Evolutionary conservation across 2,113 vertebrate species (phyloP).

Genomic region (Leucoraja erinaceus): DNA sequence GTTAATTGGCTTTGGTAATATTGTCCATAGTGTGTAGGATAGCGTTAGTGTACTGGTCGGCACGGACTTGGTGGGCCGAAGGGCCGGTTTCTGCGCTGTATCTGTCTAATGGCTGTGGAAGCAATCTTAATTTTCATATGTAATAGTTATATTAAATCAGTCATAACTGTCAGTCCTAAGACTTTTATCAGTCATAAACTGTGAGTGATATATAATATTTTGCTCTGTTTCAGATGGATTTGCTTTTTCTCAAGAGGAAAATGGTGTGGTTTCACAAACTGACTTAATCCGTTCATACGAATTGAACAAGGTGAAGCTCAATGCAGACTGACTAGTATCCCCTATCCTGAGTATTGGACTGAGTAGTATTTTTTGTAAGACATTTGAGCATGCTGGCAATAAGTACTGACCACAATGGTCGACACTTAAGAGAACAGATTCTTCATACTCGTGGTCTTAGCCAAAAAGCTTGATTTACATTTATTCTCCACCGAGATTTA

Average conservation of each 20-base stretch:
- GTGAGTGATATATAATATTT: background rate
- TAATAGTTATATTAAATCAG: too few relatives aligned
- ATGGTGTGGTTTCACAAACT: conserved; percentile 89
- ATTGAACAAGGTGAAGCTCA: conserved; percentile 79
- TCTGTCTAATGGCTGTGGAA: background rate
- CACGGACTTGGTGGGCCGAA: too few relatives aligned
- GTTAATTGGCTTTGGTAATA: too few relatives aligned
- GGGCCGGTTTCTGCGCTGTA: too few relatives aligned
- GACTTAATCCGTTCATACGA: conserved; percentile 92
- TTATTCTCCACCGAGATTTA: conserved; percentile 18
- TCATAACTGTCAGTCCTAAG: too few relatives aligned
- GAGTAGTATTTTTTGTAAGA: conserved; percentile 44
- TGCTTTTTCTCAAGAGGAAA: conserved; percentile 96
- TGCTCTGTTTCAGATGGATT: conserved; percentile 75
- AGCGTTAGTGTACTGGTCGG: too few relatives aligned
- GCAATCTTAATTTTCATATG: too few relatives aligned
- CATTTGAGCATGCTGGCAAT: background rate
- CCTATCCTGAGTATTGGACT: conserved; percentile 32
- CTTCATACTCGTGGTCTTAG: conserved; percentile 71
- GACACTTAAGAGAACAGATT: conserved; percentile 51
- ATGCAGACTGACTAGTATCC: conserved; percentile 62
- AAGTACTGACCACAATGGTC: background rate
- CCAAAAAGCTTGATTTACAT: conserved; percentile 49
- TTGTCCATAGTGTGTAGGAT: too few relatives aligned
- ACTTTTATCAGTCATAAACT: too few relatives aligned